These are phyloP conservation scores for Encarsia formosa DNA, from an alignment of 2,888 invertebrate species.

Conservation along the genomic window DNA sequence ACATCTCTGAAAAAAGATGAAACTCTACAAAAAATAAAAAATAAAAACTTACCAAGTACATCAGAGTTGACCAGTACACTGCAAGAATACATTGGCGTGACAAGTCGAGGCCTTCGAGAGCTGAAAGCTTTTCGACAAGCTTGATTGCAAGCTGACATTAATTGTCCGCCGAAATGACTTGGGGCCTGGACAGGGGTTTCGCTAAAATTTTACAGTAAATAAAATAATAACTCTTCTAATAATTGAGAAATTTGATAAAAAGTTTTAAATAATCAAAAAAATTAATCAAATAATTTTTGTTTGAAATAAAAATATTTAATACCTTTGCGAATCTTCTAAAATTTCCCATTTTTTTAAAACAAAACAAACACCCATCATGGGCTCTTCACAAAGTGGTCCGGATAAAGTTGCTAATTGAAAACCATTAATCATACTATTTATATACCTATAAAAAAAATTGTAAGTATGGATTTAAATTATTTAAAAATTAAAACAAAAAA, in stretches of 20 bases:
- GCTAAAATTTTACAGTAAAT: conserved; percentile 7
- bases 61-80: conserved; percentile 81
- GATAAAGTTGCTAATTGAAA: conserved; percentile 81
- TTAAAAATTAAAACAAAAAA: no score
- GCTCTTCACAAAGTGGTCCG: conserved; percentile 96
- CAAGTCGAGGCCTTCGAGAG: conserved; percentile 81
- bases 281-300: no score
- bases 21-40: no score
- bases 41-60: conserved; percentile 71
- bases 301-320: not conserved
- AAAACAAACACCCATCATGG: conserved; percentile 92
- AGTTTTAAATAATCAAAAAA: no score
- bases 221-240: not conserved
- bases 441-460: conserved; percentile 50
- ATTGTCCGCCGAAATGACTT: conserved; percentile 69
- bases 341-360: conserved; percentile 77
- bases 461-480: no score
- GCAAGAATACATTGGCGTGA: conserved; percentile 91
- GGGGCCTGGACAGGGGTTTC: conserved; percentile 32
- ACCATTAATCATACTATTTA: conserved; percentile 79
- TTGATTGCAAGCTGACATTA: conserved; percentile 87
- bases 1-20: no score
- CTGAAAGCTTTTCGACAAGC: conserved; percentile 85
- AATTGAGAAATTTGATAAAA: no score
- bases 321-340: conserved; percentile 34